Percentiles rank a stretch among this genome's conserved stretches.
Evolutionary conservation across 53 echinoderm and acorn worm genomes (phyloP).

Genomic region (Zoroaster sp.): DNA sequence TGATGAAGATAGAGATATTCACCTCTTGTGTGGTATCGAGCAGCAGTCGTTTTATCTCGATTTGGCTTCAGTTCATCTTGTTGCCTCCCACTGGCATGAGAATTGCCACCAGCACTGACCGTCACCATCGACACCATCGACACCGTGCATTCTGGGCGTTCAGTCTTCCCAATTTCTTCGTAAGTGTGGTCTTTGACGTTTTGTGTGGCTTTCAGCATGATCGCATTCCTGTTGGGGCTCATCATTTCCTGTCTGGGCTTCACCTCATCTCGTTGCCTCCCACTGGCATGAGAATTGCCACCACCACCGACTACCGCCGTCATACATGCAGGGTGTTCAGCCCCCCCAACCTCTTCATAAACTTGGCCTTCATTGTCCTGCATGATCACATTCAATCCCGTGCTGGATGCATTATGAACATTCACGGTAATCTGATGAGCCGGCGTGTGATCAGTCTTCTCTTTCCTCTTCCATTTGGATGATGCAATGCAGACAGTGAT

Average conservation of each 20-base stretch:
- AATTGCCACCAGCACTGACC: not conserved
- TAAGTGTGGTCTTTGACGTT: not conserved
- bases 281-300: not conserved
- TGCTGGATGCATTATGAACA: not conserved
- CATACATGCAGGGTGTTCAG: too few relatives aligned
- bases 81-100: not conserved
- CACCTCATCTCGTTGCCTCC: not conserved
- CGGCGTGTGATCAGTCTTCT: not conserved
- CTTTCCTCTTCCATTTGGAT: not conserved
- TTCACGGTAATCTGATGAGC: not conserved
- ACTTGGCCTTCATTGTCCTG: too few relatives aligned
- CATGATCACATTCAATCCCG: not conserved
- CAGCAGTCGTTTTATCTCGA: not conserved
- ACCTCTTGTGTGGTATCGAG: not conserved
- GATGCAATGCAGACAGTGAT: not conserved
- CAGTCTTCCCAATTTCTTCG: not conserved
- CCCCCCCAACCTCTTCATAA: too few relatives aligned
- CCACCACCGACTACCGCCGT: too few relatives aligned
- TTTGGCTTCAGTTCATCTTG: not conserved
- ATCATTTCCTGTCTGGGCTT: not conserved
- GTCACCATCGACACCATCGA: too few relatives aligned
- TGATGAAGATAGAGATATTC: too few relatives aligned
- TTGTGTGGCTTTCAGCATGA: too few relatives aligned
- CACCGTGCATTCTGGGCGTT: not conserved
- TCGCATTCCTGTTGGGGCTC: too few relatives aligned